These are phyloP conservation scores for Notechis scutatus DNA, from an alignment of 2,113 vertebrate genomes.

Conservation along the genomic window DNA sequence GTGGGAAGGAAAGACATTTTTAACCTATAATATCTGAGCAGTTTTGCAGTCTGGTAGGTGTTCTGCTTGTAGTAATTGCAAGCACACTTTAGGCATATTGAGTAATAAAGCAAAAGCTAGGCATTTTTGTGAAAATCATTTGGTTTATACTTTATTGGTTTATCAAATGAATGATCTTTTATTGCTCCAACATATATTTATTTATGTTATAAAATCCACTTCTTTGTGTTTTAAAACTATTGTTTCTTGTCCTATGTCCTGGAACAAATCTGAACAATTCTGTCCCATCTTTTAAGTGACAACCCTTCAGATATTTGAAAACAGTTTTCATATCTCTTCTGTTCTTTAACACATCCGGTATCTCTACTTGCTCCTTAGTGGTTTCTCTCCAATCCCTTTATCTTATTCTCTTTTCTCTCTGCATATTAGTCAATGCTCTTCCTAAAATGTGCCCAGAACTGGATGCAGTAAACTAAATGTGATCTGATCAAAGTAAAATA, in stretches of 20 bases:
- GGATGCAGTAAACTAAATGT: neutral
- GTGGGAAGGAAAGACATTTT: neutral
- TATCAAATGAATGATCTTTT: neutral
- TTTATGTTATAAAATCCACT: neutral
- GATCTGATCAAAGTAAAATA: neutral
- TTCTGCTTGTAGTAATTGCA: constrained; percentile 6
- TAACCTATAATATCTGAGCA: neutral
- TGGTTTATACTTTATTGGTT: neutral
- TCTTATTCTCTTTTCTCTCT: neutral
- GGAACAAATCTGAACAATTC: neutral
- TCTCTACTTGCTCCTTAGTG: neutral
- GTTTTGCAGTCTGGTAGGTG: neutral
- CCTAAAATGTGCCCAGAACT: neutral
- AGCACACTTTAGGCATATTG: constrained; percentile 13
- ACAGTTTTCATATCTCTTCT: neutral
- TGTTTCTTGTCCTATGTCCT: neutral
- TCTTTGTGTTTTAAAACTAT: neutral
- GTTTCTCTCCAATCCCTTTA: neutral
- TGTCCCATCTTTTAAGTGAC: neutral
- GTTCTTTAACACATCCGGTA: neutral
- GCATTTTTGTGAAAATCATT: neutral
- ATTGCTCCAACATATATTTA: neutral
- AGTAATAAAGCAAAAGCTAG: neutral
- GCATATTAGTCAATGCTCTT: neutral
- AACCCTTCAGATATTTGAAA: neutral